A percentile compares a stretch with the other conserved stretches of the same genome.
Evolutionary conservation across 2,888 invertebrate genomes (phyloP).

Genomic region (Marronus borbonicus): DNA sequence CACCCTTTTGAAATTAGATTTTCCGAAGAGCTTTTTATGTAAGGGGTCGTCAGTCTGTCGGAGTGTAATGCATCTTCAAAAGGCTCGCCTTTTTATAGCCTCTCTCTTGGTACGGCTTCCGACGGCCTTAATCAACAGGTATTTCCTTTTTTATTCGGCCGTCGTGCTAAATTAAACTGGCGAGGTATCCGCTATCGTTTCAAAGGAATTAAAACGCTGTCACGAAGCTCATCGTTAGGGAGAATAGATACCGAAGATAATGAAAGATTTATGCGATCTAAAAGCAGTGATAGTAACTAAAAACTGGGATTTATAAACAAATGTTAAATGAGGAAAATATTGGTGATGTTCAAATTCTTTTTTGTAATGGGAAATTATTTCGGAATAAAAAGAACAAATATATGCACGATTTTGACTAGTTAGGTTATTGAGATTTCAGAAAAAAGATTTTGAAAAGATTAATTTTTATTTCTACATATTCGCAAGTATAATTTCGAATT

Average conservation of each 20-base stretch:
- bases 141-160: conserved; percentile 46
- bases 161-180: conserved; percentile 38
- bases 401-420: too few relatives aligned
- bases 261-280: neutral
- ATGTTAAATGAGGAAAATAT: too few relatives aligned
- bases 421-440: too few relatives aligned
- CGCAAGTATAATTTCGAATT: too few relatives aligned
- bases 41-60: conserved; percentile 51
- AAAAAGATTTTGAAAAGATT: too few relatives aligned
- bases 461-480: too few relatives aligned
- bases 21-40: conserved; percentile 63
- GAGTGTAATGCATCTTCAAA: conserved; percentile 53
- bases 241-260: neutral
- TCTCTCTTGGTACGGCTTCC: conserved; percentile 37
- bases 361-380: too few relatives aligned
- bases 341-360: too few relatives aligned
- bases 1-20: conserved; percentile 68
- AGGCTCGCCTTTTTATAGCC: conserved; percentile 50
- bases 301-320: too few relatives aligned
- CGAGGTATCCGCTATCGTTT: conserved; percentile 28
- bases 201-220: conserved; percentile 27
- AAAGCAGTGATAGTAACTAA: neutral
- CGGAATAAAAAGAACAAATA: too few relatives aligned
- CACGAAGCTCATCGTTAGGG: neutral
- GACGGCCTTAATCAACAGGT: conserved; percentile 53